Conservation (phyloP, 2,888 invertebrate species). For the Hipparchia sbordonii region DNA sequence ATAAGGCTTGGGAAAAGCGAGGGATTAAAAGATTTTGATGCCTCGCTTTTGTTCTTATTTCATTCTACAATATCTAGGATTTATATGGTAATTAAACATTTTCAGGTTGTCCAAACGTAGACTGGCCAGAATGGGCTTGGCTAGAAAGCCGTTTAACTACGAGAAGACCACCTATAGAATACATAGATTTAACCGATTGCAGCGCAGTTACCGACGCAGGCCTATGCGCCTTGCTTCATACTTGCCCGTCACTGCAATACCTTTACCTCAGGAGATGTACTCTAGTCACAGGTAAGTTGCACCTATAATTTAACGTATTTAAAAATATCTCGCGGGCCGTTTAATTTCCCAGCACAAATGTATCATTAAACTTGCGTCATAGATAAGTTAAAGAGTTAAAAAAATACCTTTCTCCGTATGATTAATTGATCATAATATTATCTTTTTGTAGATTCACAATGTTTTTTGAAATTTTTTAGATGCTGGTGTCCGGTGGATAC, state of each 20-base stretch:
- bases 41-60: too few relatives aligned
- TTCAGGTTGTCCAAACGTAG: slow-evolving; percentile 89
- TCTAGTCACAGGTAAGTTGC: slow-evolving; percentile 88
- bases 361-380: too few relatives aligned
- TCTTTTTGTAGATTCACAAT: not conserved
- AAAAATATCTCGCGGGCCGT: too few relatives aligned
- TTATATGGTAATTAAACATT: not conserved
- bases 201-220: slow-evolving; percentile 92
- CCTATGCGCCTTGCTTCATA: slow-evolving; percentile 91
- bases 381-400: too few relatives aligned
- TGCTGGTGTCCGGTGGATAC: slow-evolving; percentile 94
- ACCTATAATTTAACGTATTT: not conserved
- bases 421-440: too few relatives aligned
- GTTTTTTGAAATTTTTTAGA: slow-evolving; percentile 76
- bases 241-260: slow-evolving; percentile 93
- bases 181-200: slow-evolving; percentile 96
- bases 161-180: slow-evolving; percentile 89
- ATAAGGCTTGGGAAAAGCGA: too few relatives aligned
- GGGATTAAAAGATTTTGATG: too few relatives aligned
- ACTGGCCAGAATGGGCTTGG: slow-evolving; percentile 88
- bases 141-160: slow-evolving; percentile 83
- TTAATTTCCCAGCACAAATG: too few relatives aligned
- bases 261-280: slow-evolving; percentile 94
- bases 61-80: too few relatives aligned
- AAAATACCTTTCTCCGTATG: too few relatives aligned